Percentiles rank a stretch among this genome's conserved stretches.
Evolutionary conservation across 2,113 vertebrate genomes (phyloP).

Genomic region (Eurypyga helias): DNA sequence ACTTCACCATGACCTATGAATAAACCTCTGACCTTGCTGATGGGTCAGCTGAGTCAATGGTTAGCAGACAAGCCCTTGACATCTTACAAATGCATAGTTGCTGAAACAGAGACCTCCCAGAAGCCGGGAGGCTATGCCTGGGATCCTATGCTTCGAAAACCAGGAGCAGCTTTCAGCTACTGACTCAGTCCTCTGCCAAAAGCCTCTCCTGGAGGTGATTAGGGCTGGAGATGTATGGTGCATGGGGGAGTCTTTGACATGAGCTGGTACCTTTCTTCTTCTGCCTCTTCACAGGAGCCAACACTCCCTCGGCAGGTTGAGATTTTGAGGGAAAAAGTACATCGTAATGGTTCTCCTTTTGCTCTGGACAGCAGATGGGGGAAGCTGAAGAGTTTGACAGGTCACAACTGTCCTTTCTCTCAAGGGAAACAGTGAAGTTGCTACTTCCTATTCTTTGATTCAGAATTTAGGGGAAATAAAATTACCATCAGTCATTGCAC

Average conservation of each 20-base stretch:
- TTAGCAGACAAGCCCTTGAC: not conserved
- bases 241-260: not conserved
- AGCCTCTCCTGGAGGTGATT: not conserved
- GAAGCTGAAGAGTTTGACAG: not conserved
- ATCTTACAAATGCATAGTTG: not conserved
- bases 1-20: not conserved
- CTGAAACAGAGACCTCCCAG: not conserved
- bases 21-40: not conserved
- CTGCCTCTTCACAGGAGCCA: not conserved
- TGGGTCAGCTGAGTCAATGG: not conserved
- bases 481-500: not conserved
- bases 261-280: not conserved
- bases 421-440: not conserved
- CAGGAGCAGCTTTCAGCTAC: not conserved
- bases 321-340: not conserved
- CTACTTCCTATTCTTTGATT: not conserved
- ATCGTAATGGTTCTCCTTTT: not conserved
- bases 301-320: accelerated
- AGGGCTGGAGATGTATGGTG: accelerated
- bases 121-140: not conserved
- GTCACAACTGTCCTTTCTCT: not conserved
- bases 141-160: accelerated
- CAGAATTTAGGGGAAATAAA: not conserved
- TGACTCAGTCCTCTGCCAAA: not conserved
- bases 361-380: not conserved